phyloP scores from a whole-genome alignment of 2,888 invertebrate species.

The Poecilobothrus nobilitatus region DNA sequence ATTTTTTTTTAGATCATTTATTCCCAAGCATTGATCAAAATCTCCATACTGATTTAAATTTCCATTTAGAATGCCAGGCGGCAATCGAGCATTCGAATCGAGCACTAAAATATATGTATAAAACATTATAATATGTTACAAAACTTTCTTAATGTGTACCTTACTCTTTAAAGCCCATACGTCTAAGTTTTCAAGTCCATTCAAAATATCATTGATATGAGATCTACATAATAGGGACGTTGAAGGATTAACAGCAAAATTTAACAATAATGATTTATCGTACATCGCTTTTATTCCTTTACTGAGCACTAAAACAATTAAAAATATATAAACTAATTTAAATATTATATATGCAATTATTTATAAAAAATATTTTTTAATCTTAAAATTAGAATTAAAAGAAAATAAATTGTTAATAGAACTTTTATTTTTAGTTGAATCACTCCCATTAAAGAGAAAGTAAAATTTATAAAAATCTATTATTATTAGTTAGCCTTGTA shows the following conservation, averaged over 20 bases:
- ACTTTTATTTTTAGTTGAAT: too few relatives aligned
- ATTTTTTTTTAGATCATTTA: constrained; percentile 5
- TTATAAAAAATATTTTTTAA: too few relatives aligned
- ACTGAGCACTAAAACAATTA: not conserved
- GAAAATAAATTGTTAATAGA: too few relatives aligned
- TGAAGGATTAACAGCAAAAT: constrained; percentile 27
- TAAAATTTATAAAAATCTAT: too few relatives aligned
- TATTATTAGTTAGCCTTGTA: too few relatives aligned
- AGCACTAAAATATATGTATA: constrained; percentile 47
- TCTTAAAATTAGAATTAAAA: too few relatives aligned
- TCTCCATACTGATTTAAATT: constrained; percentile 59
- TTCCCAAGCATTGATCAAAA: constrained; percentile 42
- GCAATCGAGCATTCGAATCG: constrained; percentile 57
- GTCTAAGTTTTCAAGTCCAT: constrained; percentile 37
- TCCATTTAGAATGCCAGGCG: constrained; percentile 56
- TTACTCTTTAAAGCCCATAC: constrained; percentile 42
- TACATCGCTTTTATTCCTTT: not conserved
- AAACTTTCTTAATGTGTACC: constrained; percentile 21
- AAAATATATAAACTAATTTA: not conserved
- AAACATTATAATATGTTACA: not conserved
- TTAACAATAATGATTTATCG: not conserved
- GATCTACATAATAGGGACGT: constrained; percentile 33
- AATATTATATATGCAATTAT: too few relatives aligned
- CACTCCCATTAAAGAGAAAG: too few relatives aligned
- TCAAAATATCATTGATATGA: constrained; percentile 34